Evolutionary conservation across 2,888 invertebrate species (phyloP).

Genomic region (Capitulum mitella): DNA sequence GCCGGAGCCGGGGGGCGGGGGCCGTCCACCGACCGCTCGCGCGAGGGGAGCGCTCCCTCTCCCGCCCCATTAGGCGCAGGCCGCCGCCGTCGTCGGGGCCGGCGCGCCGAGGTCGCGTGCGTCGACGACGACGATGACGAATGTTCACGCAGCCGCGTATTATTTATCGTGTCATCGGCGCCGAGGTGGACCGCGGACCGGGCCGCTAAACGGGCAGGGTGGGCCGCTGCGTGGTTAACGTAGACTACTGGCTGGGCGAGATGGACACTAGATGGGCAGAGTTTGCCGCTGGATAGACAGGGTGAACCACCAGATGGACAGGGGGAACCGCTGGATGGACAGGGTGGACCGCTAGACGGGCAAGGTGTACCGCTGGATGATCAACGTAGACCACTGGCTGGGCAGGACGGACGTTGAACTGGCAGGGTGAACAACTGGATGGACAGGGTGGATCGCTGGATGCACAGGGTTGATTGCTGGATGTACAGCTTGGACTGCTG

Average conservation of each 20-base stretch:
- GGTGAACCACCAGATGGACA: too few species aligned
- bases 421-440: too few species aligned
- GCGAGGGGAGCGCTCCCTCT: not conserved
- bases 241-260: not conserved
- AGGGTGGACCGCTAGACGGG: not conserved
- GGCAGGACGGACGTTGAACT: not conserved
- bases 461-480: too few species aligned
- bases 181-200: not conserved
- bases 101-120: slow-evolving; percentile 11
- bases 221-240: not conserved
- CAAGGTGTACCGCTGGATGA: not conserved
- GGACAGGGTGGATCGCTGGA: too few species aligned
- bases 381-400: not conserved
- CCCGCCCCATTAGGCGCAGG: not conserved
- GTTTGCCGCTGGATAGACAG: too few species aligned
- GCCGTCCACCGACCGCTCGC: too few species aligned
- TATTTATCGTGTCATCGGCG: not conserved
- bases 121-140: slow-evolving; percentile 1
- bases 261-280: too few species aligned
- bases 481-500: too few species aligned
- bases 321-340: too few species aligned
- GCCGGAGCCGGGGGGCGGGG: too few species aligned
- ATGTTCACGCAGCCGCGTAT: not conserved
- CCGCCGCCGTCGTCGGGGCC: not conserved
- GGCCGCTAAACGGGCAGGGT: not conserved